A percentile compares a stretch with the other conserved stretches of the same genome.
Conservation (phyloP, 1,140 invertebrate genomes). For the Drosophila mauritiana region DNA sequence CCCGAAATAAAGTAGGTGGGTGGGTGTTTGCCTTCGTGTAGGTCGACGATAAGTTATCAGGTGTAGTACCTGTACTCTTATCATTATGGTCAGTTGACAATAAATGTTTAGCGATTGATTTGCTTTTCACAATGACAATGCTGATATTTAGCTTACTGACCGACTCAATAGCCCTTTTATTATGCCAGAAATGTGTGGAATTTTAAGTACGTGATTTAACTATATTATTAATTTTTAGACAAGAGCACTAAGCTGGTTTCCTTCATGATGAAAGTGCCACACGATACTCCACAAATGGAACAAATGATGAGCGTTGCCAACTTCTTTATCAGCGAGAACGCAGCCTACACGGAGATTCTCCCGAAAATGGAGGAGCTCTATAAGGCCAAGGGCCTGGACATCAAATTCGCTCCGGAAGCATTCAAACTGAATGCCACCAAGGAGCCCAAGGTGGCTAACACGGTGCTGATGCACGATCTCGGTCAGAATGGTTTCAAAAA, state of each 20-base stretch:
- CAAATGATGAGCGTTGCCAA: conserved; percentile 53
- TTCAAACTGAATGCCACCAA: conserved; percentile 28
- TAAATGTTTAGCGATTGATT: conserved; percentile 9
- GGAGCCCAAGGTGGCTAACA: conserved; percentile 49
- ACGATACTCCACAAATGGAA: conserved; percentile 56
- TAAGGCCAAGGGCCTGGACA: conserved; percentile 55
- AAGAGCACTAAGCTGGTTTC: conserved; percentile 51
- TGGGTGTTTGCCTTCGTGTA: not conserved
- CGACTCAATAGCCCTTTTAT: not conserved
- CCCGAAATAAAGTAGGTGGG: conserved; percentile 4
- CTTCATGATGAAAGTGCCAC: conserved; percentile 71
- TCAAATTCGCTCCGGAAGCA: conserved; percentile 54
- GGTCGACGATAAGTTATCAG: conserved; percentile 6
- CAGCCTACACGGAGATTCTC: conserved; percentile 57
- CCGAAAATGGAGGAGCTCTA: conserved; percentile 67
- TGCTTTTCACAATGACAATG: conserved; percentile 5
- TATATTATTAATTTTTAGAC: conserved; percentile 25
- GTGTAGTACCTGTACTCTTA: not conserved
- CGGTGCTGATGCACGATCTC: conserved; percentile 85
- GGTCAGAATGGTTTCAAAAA: conserved; percentile 85
- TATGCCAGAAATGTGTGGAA: not conserved
- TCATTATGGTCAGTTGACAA: conserved; percentile 10
- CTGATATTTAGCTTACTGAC: not conserved
- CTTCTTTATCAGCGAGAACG: conserved; percentile 67
- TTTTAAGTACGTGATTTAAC: not conserved